A percentile compares a stretch with the other conserved stretches of the same genome.
phyloP scores from a whole-genome alignment of 2,888 invertebrate species.

The Malthinus seriepunctatus region DNA sequence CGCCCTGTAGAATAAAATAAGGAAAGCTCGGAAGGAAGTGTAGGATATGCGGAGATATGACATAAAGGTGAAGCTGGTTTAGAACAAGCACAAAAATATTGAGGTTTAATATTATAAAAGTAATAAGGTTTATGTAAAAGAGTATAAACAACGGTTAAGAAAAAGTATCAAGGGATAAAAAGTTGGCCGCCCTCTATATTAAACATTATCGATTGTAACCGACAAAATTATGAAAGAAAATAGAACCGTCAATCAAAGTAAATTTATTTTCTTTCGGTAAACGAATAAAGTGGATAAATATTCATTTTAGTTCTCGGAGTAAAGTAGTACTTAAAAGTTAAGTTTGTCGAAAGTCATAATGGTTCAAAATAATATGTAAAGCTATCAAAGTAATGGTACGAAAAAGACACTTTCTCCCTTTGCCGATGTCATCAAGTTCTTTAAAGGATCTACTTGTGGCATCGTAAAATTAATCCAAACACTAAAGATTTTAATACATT shows the following conservation, averaged over 20 bases:
- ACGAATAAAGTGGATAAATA: background rate
- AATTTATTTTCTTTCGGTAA: background rate
- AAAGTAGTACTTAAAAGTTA: conserved; percentile 11
- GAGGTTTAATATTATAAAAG: too few relatives aligned
- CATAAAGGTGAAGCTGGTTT: too few relatives aligned
- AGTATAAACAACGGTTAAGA: too few relatives aligned
- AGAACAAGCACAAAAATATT: too few relatives aligned
- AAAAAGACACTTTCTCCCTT: conserved; percentile 17
- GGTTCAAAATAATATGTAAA: conserved; percentile 25
- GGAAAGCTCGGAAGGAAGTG: too few relatives aligned
- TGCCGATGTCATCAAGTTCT: conserved; percentile 19
- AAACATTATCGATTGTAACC: too few relatives aligned
- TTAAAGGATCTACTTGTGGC: conserved; percentile 19
- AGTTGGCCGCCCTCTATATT: too few relatives aligned
- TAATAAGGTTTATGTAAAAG: too few relatives aligned
- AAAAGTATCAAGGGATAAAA: too few relatives aligned
- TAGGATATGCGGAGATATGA: too few relatives aligned
- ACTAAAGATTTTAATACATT: conserved; percentile 35
- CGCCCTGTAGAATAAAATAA: too few relatives aligned
- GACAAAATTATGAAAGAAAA: background rate
- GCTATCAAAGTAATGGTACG: conserved; percentile 26
- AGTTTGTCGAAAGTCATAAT: conserved; percentile 16
- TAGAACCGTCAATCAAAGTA: background rate
- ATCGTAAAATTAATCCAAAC: conserved; percentile 33
- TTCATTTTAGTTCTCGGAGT: background rate